These are phyloP conservation scores for Idaea biselata DNA, from an alignment of 2,888 invertebrate genomes.

Conservation along the genomic window DNA sequence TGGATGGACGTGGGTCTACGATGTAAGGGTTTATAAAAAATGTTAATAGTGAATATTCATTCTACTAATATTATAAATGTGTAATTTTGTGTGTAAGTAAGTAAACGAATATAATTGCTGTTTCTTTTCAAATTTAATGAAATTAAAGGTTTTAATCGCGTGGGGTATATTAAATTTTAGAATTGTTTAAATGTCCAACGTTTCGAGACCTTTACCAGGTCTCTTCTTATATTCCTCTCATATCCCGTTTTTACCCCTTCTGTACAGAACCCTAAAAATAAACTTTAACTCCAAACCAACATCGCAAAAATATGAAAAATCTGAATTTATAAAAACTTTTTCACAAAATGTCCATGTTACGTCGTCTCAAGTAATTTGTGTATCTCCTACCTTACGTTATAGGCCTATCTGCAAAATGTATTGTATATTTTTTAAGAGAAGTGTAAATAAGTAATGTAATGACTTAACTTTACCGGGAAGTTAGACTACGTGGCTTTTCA, in stretches of 20 bases:
- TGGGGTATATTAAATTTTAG: too few species aligned
- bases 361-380: conserved; percentile 9
- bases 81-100: not conserved
- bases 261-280: too few species aligned
- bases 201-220: too few species aligned
- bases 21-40: not conserved
- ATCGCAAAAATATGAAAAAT: too few species aligned
- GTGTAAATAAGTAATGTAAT: conserved; percentile 25
- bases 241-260: too few species aligned
- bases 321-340: too few species aligned
- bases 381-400: conserved; percentile 19
- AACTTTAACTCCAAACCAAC: too few species aligned
- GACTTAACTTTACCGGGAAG: conserved; percentile 19
- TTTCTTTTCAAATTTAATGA: too few species aligned
- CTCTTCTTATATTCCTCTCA: too few species aligned
- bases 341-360: too few species aligned
- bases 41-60: not conserved
- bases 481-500: conserved; percentile 8
- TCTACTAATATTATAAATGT: not conserved
- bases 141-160: too few species aligned
- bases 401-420: conserved; percentile 20
- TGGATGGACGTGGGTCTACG: not conserved
- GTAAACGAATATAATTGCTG: not conserved
- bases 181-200: too few species aligned
- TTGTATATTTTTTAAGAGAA: conserved; percentile 23